Percentiles rank a stretch among this genome's conserved stretches.
Conservation (phyloP, 2,888 invertebrate genomes). For the Pachliopta kotzebuea region DNA sequence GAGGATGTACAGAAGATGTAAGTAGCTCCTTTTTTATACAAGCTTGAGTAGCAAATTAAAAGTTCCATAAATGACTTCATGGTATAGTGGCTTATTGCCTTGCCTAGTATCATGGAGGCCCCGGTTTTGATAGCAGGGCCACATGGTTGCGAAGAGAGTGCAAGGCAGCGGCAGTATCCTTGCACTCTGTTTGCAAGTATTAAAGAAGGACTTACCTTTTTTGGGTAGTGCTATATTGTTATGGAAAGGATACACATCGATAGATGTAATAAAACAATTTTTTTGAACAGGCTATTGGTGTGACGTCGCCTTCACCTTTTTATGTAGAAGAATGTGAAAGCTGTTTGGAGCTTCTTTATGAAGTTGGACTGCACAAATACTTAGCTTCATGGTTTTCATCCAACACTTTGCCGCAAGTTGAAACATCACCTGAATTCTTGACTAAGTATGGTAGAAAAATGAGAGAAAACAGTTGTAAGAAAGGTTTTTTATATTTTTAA, state of each 20-base stretch:
- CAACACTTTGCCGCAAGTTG: conserved; percentile 83
- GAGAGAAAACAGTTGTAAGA: conserved; percentile 63
- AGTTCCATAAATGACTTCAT: too few relatives aligned
- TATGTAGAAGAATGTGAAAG: conserved; percentile 95
- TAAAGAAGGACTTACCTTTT: too few relatives aligned
- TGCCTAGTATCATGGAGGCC: too few relatives aligned
- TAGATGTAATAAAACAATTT: background rate
- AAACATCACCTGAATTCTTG: conserved; percentile 60
- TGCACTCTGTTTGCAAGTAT: too few relatives aligned
- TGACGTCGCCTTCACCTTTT: conserved; percentile 87
- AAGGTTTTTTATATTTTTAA: conserved; percentile 1
- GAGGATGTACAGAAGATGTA: conserved; percentile 85
- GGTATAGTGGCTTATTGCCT: too few relatives aligned
- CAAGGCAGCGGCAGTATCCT: too few relatives aligned
- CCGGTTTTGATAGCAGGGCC: too few relatives aligned
- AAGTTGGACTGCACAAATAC: conserved; percentile 87
- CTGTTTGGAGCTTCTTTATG: conserved; percentile 88
- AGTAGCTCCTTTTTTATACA: conserved; percentile 37
- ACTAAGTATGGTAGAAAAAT: conserved; percentile 62
- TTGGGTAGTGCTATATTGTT: too few relatives aligned
- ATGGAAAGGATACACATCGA: background rate
- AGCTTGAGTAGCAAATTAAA: too few relatives aligned
- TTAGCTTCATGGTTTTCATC: conserved; percentile 84
- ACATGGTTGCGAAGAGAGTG: too few relatives aligned
- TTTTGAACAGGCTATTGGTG: conserved; percentile 72